A percentile compares a stretch with the other conserved stretches of the same genome.
Conservation (phyloP, 2,888 invertebrate species). For the Herminia tarsipennalis region DNA sequence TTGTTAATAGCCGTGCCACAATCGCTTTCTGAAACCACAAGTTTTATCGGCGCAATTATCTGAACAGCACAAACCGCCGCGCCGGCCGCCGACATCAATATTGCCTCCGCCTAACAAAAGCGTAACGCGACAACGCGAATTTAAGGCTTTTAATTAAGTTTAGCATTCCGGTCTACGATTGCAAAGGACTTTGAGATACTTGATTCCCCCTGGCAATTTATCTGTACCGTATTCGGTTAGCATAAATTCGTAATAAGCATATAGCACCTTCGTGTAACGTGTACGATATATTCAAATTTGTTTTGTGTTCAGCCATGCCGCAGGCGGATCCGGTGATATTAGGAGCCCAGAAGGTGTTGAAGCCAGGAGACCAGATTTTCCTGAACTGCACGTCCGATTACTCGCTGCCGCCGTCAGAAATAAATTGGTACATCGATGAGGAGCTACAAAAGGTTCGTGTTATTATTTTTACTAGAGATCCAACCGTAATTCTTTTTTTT, state of each 20-base stretch:
- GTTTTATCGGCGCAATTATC: slow-evolving; percentile 58
- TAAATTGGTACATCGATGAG: slow-evolving; percentile 81
- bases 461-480: slow-evolving; percentile 28
- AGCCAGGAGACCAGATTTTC: slow-evolving; percentile 76
- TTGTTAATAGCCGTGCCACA: slow-evolving; percentile 25
- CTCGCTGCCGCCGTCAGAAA: slow-evolving; percentile 78
- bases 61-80: slow-evolving; percentile 40
- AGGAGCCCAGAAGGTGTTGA: slow-evolving; percentile 74
- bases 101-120: slow-evolving; percentile 49
- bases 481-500: slow-evolving; percentile 25
- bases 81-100: slow-evolving; percentile 44
- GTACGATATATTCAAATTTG: slow-evolving; percentile 61
- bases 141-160: slow-evolving; percentile 59
- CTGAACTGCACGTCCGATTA: slow-evolving; percentile 79
- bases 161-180: slow-evolving; percentile 40
- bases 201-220: slow-evolving; percentile 45
- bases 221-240: slow-evolving; percentile 26
- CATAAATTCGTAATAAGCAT: slow-evolving; percentile 44
- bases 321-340: slow-evolving; percentile 74
- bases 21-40: slow-evolving; percentile 40
- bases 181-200: slow-evolving; percentile 44
- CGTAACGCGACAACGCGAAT: slow-evolving; percentile 47
- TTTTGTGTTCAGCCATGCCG: slow-evolving; percentile 74
- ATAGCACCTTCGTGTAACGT: slow-evolving; percentile 41
- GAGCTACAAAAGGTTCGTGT: slow-evolving; percentile 76